These are phyloP conservation scores for Caiman crocodilus DNA, from an alignment of 2,797 vertebrate genomes.

Conservation along the genomic window DNA sequence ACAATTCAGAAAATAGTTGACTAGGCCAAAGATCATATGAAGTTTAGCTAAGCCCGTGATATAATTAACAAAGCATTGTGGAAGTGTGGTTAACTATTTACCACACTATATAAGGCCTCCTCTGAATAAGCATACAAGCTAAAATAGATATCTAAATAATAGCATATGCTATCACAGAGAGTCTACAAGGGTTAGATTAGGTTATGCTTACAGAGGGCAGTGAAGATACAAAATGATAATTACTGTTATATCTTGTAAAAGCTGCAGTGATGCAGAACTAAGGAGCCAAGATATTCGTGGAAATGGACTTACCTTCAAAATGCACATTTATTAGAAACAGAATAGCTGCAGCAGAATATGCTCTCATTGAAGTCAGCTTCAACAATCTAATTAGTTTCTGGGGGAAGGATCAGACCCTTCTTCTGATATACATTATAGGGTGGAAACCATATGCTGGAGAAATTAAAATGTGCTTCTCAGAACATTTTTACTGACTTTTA, in stretches of 20 bases:
- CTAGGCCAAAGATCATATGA: no score
- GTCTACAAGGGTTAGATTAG: not conserved
- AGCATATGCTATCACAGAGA: not conserved
- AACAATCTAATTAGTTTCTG: slow-evolving; percentile 17
- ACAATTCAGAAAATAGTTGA: no score
- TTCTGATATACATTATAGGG: not conserved
- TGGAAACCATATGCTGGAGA: not conserved
- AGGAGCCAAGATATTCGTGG: not conserved
- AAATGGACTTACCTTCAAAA: not conserved
- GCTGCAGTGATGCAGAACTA: not conserved
- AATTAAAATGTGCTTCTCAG: not conserved
- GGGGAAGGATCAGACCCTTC: slow-evolving; percentile 1
- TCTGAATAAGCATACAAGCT: no score
- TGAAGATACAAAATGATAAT: not conserved
- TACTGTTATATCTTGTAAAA: not conserved
- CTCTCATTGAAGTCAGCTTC: not conserved
- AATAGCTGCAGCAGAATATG: not conserved
- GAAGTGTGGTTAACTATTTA: no score
- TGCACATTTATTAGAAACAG: not conserved
- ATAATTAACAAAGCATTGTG: no score
- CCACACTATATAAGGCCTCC: no score
- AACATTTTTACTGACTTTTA: slow-evolving; percentile 56
- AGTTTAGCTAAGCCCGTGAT: no score
- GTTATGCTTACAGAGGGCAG: not conserved
- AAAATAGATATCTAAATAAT: no score